Evolutionary conservation across 2,113 vertebrate genomes (phyloP), one percentile per base, ranked within the genome.

Genomic region (Malurus alboscapulatus): DNA sequence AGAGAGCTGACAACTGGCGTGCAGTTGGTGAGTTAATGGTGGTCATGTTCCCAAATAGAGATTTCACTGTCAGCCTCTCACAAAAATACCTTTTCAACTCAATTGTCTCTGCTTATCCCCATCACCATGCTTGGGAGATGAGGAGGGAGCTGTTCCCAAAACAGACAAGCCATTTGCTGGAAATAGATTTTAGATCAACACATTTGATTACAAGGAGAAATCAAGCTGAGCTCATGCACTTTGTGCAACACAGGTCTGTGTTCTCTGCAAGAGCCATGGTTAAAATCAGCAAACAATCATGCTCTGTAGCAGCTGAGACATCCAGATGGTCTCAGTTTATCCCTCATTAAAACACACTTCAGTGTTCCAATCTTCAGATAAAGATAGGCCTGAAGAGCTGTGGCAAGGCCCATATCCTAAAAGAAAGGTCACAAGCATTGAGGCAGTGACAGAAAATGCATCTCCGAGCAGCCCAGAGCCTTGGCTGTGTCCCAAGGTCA

Each of bases 291-390:
- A 91, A 93, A 94, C 87, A 88, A 78, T 87, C 91, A 47, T 87
- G 88, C 91, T 91, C 89, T 29, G 82, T 58, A 59, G 87, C 91
- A 96, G 94, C 94, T 94, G 93, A 93, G 95, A 79, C 93, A 91
- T 95, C 95, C 94, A 91, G 95, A 96, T 96, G 95, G 93, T 96
- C 93, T 94, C 90, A 90, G 93, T 94, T 96, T 96, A 96, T 94
- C 93, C 94, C 81, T 92, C 94, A 95, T 96, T 96, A 96, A 89
- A 96, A 85, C 82, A 94, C 93, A 91, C 91, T 92, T 73, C 89
- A 91, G 84, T 66, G 63, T 95, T 94, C 95, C 91, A 94, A 51
- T 89, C 94, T 90, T 91, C 66, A 75, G 84, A 87, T 92, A 88
- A 94, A 95, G 95, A 95, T 59, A 87, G 94, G 94, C 92, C 82